These are phyloP conservation scores for Andricus grossulariae DNA, from an alignment of 1,140 invertebrate genomes.

Conservation along the genomic window DNA sequence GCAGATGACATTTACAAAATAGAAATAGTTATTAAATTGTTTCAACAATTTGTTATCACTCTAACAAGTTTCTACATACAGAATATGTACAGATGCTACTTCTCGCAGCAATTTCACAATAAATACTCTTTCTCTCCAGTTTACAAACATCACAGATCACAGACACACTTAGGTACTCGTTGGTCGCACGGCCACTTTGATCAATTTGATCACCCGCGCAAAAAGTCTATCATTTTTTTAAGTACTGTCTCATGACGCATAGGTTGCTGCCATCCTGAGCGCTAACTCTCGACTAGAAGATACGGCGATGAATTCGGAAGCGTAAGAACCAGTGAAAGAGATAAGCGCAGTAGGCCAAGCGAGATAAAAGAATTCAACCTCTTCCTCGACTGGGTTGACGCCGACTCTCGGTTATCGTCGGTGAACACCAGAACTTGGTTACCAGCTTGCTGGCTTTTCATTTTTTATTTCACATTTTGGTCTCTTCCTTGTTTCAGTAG, in stretches of 20 bases:
- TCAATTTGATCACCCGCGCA: conserved; percentile 34
- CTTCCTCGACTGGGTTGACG: not conserved
- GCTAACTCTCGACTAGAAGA: conserved; percentile 14
- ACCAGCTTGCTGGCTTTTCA: no score
- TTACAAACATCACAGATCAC: conserved; percentile 54
- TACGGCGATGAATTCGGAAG: conserved; percentile 8
- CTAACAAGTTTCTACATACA: conserved; percentile 33
- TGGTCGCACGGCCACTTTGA: conserved; percentile 44
- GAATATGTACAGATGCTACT: conserved; percentile 29
- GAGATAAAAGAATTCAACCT: not conserved
- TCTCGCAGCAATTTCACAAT: conserved; percentile 33
- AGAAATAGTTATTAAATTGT: conserved; percentile 31
- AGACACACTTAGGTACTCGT: conserved; percentile 70
- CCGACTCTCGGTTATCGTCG: no score
- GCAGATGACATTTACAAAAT: not conserved
- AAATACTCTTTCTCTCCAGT: conserved; percentile 44
- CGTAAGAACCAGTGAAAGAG: not conserved
- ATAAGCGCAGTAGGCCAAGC: not conserved
- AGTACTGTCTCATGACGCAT: conserved; percentile 10
- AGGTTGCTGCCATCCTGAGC: not conserved
- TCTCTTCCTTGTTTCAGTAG: no score
- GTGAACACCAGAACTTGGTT: no score
- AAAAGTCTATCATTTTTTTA: conserved; percentile 28
- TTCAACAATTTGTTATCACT: not conserved
- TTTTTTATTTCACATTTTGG: no score